These are phyloP conservation scores for Trinorchestia longiramus DNA, from an alignment of 1,140 invertebrate species.

Conservation along the genomic window DNA sequence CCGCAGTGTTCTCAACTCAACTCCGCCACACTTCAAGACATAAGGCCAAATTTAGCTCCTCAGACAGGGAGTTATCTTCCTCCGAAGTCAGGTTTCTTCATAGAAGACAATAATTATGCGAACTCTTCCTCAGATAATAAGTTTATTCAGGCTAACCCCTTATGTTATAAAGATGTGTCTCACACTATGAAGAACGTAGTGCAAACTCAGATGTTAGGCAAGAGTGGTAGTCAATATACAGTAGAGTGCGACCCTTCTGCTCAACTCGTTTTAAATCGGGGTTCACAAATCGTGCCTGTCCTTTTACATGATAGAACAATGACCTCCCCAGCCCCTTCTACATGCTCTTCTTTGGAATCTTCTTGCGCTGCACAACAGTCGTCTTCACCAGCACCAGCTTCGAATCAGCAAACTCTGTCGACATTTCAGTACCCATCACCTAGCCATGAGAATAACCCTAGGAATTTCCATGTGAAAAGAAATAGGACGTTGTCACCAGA, in stretches of 20 bases:
- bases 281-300: constrained; percentile 45
- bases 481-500: neutral
- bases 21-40: constrained; percentile 20
- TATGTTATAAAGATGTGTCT: neutral
- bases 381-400: constrained; percentile 29
- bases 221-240: constrained; percentile 1
- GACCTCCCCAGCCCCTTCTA: constrained; percentile 19
- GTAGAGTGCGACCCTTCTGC: constrained; percentile 38
- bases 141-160: constrained; percentile 3
- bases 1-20: neutral
- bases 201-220: neutral
- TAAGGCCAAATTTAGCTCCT: neutral
- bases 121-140: constrained; percentile 24
- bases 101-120: neutral
- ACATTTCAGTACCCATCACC: constrained; percentile 38
- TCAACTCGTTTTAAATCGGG: constrained; percentile 44
- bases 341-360: constrained; percentile 23
- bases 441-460: neutral
- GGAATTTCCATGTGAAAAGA: neutral
- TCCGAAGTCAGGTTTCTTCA: neutral
- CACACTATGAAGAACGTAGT: neutral
- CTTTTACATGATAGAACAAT: constrained; percentile 44
- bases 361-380: constrained; percentile 25
- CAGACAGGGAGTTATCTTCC: neutral
- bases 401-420: neutral